Percentiles rank a stretch among this genome's conserved stretches.
These are phyloP conservation scores for Scytalopus superciliaris DNA, from an alignment of 2,113 vertebrate species.

Conservation along the genomic window DNA sequence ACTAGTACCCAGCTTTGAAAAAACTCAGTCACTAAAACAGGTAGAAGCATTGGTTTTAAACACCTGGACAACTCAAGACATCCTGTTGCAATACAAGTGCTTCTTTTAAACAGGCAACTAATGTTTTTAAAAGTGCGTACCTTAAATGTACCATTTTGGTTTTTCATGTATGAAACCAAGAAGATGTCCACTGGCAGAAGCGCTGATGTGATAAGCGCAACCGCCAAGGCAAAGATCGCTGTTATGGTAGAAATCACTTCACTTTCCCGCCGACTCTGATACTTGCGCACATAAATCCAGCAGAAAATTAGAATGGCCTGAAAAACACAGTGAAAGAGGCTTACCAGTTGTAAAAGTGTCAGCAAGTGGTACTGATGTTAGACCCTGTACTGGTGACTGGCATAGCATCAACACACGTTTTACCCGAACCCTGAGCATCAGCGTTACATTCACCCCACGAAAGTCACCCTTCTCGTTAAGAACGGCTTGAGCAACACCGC, in stretches of 20 bases:
- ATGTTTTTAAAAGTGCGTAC: slow-evolving; percentile 45
- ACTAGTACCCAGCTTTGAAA: neutral
- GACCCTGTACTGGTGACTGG: fast-evolving
- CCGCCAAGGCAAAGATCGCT: slow-evolving; percentile 91
- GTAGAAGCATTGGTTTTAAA: neutral
- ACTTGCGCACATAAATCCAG: slow-evolving; percentile 97
- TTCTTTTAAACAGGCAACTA: neutral
- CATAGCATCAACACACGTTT: fast-evolving
- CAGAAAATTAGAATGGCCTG: slow-evolving; percentile 92
- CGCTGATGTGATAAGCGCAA: slow-evolving; percentile 95
- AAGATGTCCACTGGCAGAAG: slow-evolving; percentile 98
- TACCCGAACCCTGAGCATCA: neutral
- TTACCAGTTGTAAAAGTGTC: fast-evolving
- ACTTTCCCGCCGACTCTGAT: slow-evolving; percentile 94
- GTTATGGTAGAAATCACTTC: slow-evolving; percentile 96
- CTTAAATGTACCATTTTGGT: slow-evolving; percentile 96
- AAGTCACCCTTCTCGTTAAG: fast-evolving
- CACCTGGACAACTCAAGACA: fast-evolving
- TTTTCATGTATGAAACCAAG: slow-evolving; percentile 97
- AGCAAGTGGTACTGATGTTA: neutral
- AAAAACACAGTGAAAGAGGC: neutral
- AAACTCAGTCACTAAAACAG: neutral
- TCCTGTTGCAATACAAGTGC: neutral
- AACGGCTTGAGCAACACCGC: fast-evolving
- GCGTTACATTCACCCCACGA: fast-evolving